Evolutionary conservation across 23 tunicate genomes (phyloP), one percentile per base, ranked within the genome.

Genomic region (Corella eumyota): DNA sequence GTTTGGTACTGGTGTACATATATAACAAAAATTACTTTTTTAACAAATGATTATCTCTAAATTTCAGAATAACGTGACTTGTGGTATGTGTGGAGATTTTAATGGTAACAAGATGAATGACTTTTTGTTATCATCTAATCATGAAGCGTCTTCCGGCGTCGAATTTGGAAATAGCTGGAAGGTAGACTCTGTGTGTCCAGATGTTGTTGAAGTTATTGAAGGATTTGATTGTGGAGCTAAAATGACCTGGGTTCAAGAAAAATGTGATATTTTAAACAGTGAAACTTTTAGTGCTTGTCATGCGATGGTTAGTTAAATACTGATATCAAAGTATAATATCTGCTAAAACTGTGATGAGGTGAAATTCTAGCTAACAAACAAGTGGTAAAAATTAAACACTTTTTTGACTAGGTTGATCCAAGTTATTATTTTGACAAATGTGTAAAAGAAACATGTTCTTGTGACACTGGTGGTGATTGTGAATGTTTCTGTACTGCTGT

Each of bases 401-500:
- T 51, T 6, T 40, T 11, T 40, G 48, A 17, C n/a, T 56, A 68
- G 75, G 50, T 77, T 6, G 35, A 32, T 0, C 45, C 45, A 25
- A 62, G 62, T 1, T 30, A 46, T 24, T 78, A 36, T 64, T 78
- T 69, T 49, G 61, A 63, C 26, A 53, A 37, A 34, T 78, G 86
- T 55, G 65, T 68, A 13, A 29, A 29, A 50, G 87, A 79, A 30
- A 0, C 87, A 1, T 79, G 87, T 55, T 34, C 77, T 0, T 79
- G 87, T 45, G 78, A 71, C 36, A 49, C 55, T 40, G 87, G 87
- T 23, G 87, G 78, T 27, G 87, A 79, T 45, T 79, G 87, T 31
- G 87, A 79, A 59, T 79, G 87, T 37, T 70, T 70, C 34, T 79
- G 87, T 37, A 73, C 87, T 9, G 78, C 66, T 6, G 65, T 79